Conservation (phyloP, 2,113 vertebrate species). For the Petroica traversi region DNA sequence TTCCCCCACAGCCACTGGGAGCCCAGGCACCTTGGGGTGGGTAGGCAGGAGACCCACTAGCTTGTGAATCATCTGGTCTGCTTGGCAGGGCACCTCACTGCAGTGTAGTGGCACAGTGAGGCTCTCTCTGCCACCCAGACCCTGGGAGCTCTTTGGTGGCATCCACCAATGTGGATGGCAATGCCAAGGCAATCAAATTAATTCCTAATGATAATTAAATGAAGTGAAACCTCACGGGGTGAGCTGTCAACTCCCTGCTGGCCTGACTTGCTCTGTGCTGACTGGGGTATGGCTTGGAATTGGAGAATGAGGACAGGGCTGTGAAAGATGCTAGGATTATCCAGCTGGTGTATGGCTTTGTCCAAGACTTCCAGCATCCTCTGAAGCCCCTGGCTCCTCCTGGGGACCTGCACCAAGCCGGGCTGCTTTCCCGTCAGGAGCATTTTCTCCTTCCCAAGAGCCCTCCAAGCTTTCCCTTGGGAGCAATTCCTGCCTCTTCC, state of each 20-base stretch:
- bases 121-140: background rate
- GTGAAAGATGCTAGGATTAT: background rate
- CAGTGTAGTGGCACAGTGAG: background rate
- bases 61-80: background rate
- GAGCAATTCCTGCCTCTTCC: background rate
- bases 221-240: background rate
- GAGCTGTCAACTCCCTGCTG: background rate
- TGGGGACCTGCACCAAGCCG: background rate
- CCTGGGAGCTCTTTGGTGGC: background rate
- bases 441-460: background rate
- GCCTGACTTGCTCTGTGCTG: background rate
- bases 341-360: background rate
- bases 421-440: background rate
- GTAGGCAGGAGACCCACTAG: background rate
- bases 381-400: background rate
- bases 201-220: background rate
- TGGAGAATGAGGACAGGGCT: background rate
- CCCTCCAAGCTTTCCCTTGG: background rate
- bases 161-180: background rate
- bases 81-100: background rate
- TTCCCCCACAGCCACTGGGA: rapidly evolving
- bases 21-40: rapidly evolving
- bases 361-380: background rate
- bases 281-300: background rate
- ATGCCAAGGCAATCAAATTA: background rate